Percentiles rank a stretch among this genome's conserved stretches.
These are phyloP conservation scores for Drosophila meridionalis DNA, from an alignment of 2,888 invertebrate genomes.

Conservation along the genomic window DNA sequence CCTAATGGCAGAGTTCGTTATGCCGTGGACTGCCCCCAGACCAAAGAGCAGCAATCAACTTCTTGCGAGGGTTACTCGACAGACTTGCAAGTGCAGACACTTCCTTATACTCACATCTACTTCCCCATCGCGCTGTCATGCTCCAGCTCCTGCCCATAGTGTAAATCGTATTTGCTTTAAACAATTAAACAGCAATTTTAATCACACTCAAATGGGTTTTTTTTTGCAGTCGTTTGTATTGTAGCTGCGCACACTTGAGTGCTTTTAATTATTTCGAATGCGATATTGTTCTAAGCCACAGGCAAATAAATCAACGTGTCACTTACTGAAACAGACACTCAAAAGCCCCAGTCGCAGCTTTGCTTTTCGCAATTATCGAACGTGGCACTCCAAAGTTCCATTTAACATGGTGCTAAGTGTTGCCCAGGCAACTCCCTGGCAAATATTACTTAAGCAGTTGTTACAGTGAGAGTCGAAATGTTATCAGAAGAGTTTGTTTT, in stretches of 20 bases:
- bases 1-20: conserved; percentile 65
- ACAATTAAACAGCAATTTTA: conserved; percentile 62
- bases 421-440: conserved; percentile 8
- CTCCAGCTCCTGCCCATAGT: conserved; percentile 31
- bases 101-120: background rate
- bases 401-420: conserved; percentile 42
- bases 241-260: conserved; percentile 60
- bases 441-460: background rate
- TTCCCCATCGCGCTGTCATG: conserved; percentile 23
- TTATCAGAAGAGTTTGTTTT: background rate
- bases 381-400: conserved; percentile 44
- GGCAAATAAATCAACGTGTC: conserved; percentile 73
- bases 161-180: conserved; percentile 39
- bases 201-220: conserved; percentile 47
- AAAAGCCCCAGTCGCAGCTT: conserved; percentile 5
- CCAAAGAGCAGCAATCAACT: conserved; percentile 5
- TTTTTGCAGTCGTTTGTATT: conserved; percentile 29
- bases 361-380: conserved; percentile 28
- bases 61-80: conserved; percentile 5
- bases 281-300: conserved; percentile 66
- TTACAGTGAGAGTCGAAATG: background rate
- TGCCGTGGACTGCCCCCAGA: conserved; percentile 30
- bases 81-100: background rate
- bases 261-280: conserved; percentile 69
- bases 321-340: conserved; percentile 45